These are phyloP conservation scores for Nezara viridula DNA, from an alignment of 2,888 invertebrate species.

Conservation along the genomic window DNA sequence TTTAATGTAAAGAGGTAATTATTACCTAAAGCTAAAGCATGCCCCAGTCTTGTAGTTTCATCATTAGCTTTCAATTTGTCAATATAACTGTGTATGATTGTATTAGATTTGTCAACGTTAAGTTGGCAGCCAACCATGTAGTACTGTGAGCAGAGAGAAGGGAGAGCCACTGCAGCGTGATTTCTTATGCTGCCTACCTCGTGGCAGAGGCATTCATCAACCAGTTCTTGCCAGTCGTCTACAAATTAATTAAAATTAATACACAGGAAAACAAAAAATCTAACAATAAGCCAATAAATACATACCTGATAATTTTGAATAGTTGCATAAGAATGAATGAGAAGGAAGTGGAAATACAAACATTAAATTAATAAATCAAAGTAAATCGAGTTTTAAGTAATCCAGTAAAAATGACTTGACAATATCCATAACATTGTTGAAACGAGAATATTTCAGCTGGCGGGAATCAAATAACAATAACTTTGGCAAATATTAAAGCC, in stretches of 20 bases:
- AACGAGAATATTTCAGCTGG: background rate
- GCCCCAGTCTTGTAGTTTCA: constrained; percentile 85
- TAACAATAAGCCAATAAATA: background rate
- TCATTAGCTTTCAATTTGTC: constrained; percentile 74
- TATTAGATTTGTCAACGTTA: constrained; percentile 67
- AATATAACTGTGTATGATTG: constrained; percentile 72
- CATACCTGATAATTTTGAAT: background rate
- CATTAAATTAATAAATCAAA: background rate
- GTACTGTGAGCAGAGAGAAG: constrained; percentile 78
- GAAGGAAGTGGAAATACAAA: background rate
- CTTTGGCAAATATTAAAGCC: background rate
- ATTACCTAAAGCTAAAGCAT: constrained; percentile 85
- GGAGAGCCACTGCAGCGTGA: constrained; percentile 82
- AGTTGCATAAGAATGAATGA: background rate
- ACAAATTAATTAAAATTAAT: background rate
- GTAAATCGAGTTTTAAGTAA: background rate
- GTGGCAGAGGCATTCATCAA: constrained; percentile 84
- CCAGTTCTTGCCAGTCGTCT: constrained; percentile 82
- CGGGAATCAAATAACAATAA: background rate
- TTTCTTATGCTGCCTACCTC: constrained; percentile 79
- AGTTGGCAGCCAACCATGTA: constrained; percentile 69
- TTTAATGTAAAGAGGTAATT: background rate
- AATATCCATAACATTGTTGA: background rate
- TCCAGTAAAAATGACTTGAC: background rate
- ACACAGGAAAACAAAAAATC: background rate